Base-by-base conservation (phyloP, 1,140 invertebrate genomes). In the Episyrphus balteatus region DNA sequence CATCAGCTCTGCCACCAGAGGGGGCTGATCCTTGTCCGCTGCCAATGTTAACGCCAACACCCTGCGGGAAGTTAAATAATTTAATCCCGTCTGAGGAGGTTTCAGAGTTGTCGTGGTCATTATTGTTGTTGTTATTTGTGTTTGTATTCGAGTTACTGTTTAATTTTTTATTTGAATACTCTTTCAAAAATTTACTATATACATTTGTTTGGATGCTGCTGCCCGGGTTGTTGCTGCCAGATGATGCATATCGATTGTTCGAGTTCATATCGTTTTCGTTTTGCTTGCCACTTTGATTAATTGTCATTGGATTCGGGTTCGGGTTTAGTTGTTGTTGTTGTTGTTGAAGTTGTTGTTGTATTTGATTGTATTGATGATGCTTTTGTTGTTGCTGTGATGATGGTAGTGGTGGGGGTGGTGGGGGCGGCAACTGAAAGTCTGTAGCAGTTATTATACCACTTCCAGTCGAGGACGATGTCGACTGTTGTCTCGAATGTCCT, bases 111-210 rank as follows among this genome's bases (percentile, higher is more conserved):
- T 51, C 18, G 47, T 38, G 36, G 51, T 48, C 7, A 44, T 50
- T 59, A 41, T 53, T 54, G 50, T 58, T 60, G 53, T 55, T 51
- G 59, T 52, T 56, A 49, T 50, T 50, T 55, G 34, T 18, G 30
- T 19, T 37, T 55, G 47, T 13, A 34, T 50, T 49, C 31, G 13
- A 31, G 36, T 51, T 46, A 14, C 52, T 44, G 42, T 55, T 39
- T 30, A 15, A 33, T 42, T 45, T 44, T 48, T 26, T 66, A 51
- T 61, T 58, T 49, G 62, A 55, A 55, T 61, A 66, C 59, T 66
- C 57, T 55, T 66, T 66, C 46, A 66, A 54, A 48, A 66, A 53
- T 51, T 66, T 61, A 55, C 55, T 66, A 54, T 66, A 63, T 48
- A 54, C 57, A 51, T 58, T 66, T 48, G 56, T 59, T 58, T 60